These are phyloP conservation scores for Rhabdophis nuchalis DNA, from an alignment of 2,797 vertebrate genomes.

Conservation along the genomic window DNA sequence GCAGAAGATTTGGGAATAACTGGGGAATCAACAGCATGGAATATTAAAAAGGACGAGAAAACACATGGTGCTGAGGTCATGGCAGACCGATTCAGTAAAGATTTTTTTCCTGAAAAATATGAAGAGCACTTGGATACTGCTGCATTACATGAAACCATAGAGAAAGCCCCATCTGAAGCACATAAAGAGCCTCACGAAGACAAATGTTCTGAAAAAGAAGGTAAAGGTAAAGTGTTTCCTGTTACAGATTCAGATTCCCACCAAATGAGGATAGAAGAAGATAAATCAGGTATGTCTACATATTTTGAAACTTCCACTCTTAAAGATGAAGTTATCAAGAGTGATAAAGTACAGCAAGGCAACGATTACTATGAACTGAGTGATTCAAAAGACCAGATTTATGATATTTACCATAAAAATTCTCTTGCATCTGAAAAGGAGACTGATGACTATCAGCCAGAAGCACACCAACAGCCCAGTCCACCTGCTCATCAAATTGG, in stretches of 20 bases:
- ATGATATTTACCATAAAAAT: constrained; percentile 57
- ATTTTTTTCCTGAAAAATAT: constrained; percentile 38
- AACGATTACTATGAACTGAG: constrained; percentile 97
- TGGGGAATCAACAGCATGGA: constrained; percentile 29
- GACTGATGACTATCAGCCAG: constrained; percentile 56
- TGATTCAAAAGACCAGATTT: constrained; percentile 76
- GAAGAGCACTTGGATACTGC: constrained; percentile 33
- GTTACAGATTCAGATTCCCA: constrained; percentile 24
- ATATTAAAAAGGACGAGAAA: constrained; percentile 44
- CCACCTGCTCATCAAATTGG: constrained; percentile 74
- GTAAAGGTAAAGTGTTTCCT: constrained; percentile 31
- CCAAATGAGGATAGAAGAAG: constrained; percentile 69
- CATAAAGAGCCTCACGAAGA: constrained; percentile 54
- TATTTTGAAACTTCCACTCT: constrained; percentile 96
- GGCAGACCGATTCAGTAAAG: constrained; percentile 42
- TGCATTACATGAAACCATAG: constrained; percentile 36
- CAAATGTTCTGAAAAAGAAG: constrained; percentile 54
- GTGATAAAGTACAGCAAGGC: constrained; percentile 63
- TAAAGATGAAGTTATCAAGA: constrained; percentile 78
- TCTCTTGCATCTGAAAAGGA: constrained; percentile 58
- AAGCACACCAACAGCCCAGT: constrained; percentile 48
- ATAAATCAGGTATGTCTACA: constrained; percentile 94
- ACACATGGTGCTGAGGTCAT: constrained; percentile 34
- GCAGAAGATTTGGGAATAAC: constrained; percentile 40
- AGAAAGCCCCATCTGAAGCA: constrained; percentile 36